Evolutionary conservation across 1,140 invertebrate genomes (phyloP), one percentile per base, ranked within the genome.

Genomic region (Cataglyphis hispanica): DNA sequence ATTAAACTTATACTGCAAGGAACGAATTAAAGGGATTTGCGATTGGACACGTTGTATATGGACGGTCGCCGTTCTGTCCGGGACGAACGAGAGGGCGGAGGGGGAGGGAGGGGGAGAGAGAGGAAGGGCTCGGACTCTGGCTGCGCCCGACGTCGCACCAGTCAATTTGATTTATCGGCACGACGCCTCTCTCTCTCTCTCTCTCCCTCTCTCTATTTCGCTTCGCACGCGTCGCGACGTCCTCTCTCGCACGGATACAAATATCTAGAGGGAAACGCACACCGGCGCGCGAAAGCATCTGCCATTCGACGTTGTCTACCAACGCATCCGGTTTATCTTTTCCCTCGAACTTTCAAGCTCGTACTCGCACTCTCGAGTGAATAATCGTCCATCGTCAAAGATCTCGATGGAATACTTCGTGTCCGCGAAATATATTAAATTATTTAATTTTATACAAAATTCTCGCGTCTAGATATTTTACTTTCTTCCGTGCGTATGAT

Each of bases 21-120:
- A 93, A 92, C 93, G 92, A 92, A 94, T 94, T 94, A 94, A 94
- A 94, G 89, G 92, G 92, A 93, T 94, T 92, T 92, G 91, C 93
- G 92, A 93, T 94, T 94, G 92, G 93, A 93, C 92, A 94, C 92
- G 93, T 93, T 91, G 89, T 90, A 90, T 91, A 90, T 90, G 89
- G 90, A 89, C 89, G 90, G 87, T 88, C 87, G 88, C 74, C 89
- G 92, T 84, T 91, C 88, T 88, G 91, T 90, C 16, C 89, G 81
- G 83, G 88, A 85, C 84, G 16, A 86, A 69, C 43, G 75, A 34
- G 27, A 87, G 67, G 85, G 16, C n/a, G 22, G 83, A 25, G 76
- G 66, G 70, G 25, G 75, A 40, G 76, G 43, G 27, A 87, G 67
- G 85, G 16, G 22, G 83, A 25, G 76, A 61, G 70, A 31, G 75